Conservation (phyloP, 2,888 invertebrate genomes). For the Caenorhabditis uteleia region DNA sequence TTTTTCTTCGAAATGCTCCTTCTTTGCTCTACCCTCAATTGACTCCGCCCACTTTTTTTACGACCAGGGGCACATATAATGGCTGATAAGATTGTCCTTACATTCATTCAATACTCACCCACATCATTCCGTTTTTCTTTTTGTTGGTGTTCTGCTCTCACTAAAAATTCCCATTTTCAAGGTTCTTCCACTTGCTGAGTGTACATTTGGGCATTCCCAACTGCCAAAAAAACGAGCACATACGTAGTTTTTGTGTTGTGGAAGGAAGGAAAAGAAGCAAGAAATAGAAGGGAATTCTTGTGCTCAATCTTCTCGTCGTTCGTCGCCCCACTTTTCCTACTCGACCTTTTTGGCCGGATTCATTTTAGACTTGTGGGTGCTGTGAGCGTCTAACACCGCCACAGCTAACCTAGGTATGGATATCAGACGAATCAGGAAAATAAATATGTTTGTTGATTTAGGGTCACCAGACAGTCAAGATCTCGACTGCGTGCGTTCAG, state of each 20-base stretch:
- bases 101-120: neutral
- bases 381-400: conserved; percentile 29
- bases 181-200: no score
- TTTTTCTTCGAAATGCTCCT: neutral
- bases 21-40: no score
- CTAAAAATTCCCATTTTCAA: no score
- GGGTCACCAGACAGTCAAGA: conserved; percentile 41
- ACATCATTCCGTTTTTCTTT: neutral
- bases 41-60: conserved; percentile 3
- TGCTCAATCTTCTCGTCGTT: no score
- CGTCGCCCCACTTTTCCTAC: no score
- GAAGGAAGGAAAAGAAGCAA: no score
- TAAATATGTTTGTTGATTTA: conserved; percentile 1
- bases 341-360: no score
- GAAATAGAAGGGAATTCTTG: no score
- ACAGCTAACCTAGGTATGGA: conserved; percentile 42
- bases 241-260: neutral
- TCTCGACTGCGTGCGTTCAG: conserved; percentile 27
- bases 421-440: neutral
- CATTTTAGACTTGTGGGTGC: conserved; percentile 45
- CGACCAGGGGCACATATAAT: no score
- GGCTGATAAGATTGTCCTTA: neutral
- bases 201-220: no score
- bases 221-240: no score
- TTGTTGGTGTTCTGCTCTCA: neutral